Evolutionary conservation across 2,888 invertebrate genomes (phyloP).

Genomic region (Chloromyia formosa): DNA sequence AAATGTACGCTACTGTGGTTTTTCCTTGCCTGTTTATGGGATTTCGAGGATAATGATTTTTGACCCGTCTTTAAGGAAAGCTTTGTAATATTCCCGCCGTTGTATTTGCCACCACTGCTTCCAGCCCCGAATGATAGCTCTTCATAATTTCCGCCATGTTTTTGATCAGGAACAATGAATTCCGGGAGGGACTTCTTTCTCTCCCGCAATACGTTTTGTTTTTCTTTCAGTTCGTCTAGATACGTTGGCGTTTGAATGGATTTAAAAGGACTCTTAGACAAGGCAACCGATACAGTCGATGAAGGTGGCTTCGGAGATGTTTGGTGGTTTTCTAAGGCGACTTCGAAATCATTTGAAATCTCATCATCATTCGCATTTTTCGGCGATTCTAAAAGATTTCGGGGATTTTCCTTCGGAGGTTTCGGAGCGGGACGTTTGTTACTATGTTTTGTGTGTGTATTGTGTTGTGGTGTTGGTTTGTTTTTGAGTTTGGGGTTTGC

Average conservation of each 20-base stretch:
- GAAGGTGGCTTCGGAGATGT: not conserved
- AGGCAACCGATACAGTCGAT: not conserved
- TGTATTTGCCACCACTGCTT: not conserved
- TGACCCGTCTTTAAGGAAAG: not conserved
- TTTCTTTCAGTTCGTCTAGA: slow-evolving; percentile 49
- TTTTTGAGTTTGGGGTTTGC: not conserved
- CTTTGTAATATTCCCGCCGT: too few species aligned
- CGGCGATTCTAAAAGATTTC: not conserved
- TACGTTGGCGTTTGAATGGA: slow-evolving; percentile 53
- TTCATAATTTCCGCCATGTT: slow-evolving; percentile 41
- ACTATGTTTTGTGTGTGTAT: not conserved
- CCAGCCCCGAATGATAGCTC: slow-evolving; percentile 28
- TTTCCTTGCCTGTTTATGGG: slow-evolving; percentile 22
- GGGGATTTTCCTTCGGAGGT: slow-evolving; percentile 23
- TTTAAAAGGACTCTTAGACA: not conserved
- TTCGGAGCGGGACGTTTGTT: slow-evolving; percentile 31
- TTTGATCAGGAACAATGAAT: slow-evolving; percentile 2
- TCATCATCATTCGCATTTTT: not conserved
- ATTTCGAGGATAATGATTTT: not conserved
- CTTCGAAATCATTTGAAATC: not conserved
- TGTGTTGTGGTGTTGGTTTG: not conserved
- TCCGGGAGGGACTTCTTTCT: slow-evolving; percentile 24
- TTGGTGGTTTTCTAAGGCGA: not conserved
- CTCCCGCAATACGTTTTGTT: slow-evolving; percentile 42
- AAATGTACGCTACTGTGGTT: not conserved